phyloP scores from a whole-genome alignment of 1,140 invertebrate species.

The Anadara kagoshimensis region DNA sequence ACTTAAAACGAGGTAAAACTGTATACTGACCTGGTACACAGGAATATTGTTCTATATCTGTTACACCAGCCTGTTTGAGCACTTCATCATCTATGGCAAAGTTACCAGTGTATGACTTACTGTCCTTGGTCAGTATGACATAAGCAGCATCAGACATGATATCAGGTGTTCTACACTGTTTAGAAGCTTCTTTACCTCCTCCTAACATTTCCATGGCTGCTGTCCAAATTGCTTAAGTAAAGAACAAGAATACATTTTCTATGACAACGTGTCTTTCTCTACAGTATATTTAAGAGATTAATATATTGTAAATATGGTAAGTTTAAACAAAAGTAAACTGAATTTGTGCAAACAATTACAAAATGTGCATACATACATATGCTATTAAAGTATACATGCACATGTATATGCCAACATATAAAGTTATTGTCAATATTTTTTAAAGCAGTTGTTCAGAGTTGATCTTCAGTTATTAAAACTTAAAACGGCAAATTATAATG shows the following conservation, averaged over 20 bases:
- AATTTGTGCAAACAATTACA: no score
- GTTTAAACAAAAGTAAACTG: no score
- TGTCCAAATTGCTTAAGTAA: conserved; percentile 90
- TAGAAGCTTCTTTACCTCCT: conserved; percentile 80
- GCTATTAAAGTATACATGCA: no score
- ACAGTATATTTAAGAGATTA: no score
- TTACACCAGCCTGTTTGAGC: conserved; percentile 85
- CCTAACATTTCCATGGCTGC: conserved; percentile 97
- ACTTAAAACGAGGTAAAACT: neutral
- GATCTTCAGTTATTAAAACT: no score
- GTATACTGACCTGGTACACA: conserved; percentile 65
- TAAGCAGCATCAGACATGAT: conserved; percentile 97
- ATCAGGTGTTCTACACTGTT: conserved; percentile 85
- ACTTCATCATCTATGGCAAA: conserved; percentile 97
- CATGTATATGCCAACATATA: no score
- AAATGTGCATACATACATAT: no score
- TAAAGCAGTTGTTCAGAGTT: no score
- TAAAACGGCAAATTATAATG: no score
- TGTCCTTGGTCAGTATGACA: conserved; percentile 87
- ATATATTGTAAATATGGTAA: no score
- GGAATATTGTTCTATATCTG: conserved; percentile 90
- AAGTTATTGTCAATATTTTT: no score
- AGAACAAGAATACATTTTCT: neutral
- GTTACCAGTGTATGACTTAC: conserved; percentile 87
- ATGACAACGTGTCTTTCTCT: neutral